These are phyloP conservation scores for Brachyhypopomus occidentalis DNA, from an alignment of 2,113 vertebrate genomes.

Conservation along the genomic window DNA sequence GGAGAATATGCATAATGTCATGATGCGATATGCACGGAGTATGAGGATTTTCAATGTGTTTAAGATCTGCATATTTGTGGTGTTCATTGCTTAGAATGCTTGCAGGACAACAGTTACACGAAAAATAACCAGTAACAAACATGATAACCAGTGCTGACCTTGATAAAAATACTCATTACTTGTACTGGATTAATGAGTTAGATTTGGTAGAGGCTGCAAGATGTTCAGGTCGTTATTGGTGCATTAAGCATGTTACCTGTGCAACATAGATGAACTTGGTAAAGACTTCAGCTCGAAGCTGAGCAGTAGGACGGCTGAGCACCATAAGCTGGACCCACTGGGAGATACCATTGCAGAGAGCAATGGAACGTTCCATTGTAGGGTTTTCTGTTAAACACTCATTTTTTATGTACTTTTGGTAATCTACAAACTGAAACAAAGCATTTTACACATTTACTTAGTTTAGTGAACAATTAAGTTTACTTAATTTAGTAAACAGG, in stretches of 20 bases:
- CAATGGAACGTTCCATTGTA: constrained; percentile 93
- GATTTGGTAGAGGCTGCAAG: neutral
- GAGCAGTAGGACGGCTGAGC: constrained; percentile 93
- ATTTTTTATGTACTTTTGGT: constrained; percentile 94
- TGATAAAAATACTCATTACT: neutral
- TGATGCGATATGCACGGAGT: neutral
- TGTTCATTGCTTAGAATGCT: neutral
- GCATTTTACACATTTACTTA: neutral
- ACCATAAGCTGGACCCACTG: constrained; percentile 99
- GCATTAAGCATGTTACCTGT: constrained; percentile 76
- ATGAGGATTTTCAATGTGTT: neutral
- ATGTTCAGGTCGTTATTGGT: neutral
- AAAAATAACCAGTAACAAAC: neutral
- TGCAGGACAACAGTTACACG: neutral
- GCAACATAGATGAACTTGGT: constrained; percentile 97
- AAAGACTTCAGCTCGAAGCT: constrained; percentile 94
- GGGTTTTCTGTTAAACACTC: constrained; percentile 92
- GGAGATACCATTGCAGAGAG: constrained; percentile 94
- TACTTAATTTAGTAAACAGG: too few species aligned
- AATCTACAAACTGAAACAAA: constrained; percentile 87
- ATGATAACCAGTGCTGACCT: too few species aligned
- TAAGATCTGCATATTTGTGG: neutral
- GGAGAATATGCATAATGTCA: neutral
- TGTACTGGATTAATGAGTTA: neutral
- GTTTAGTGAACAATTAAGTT: too few species aligned